Evolutionary conservation across 2,888 invertebrate species (phyloP), one percentile per base, ranked within the genome.

Genomic region (Mermis nigrescens): DNA sequence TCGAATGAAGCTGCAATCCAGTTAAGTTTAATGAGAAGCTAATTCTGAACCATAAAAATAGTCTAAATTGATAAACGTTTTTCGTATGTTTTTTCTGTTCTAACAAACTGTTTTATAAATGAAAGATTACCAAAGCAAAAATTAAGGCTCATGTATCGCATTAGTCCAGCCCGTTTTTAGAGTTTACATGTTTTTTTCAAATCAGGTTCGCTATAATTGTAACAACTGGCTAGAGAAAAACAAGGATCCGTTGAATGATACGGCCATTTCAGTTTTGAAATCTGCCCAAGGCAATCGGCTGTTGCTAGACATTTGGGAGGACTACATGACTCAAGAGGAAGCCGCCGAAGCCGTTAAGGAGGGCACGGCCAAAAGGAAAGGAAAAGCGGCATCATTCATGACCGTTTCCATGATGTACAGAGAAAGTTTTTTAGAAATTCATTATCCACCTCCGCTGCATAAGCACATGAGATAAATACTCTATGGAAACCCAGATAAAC

Each of bases 241-340:
- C 85, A 98, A 98, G 85, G 98, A 98, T 81, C 98, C 98, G 73
- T 81, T 99, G 78, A 99, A 98, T 83, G 95, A 98, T 82, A 92
- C 92, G 64, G 92, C 98, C 66, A 94, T 95, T 69, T 89, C 90
- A 75, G 85, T 91, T 77, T 32, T 55, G 28, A 45, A 52, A 46
- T 56, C 45, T n/a, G n/a, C 66, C 32, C 64, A 64, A 60, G 63
- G 61, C n/a, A 70, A 69, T 65, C 64, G 59, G 12, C 66, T 71
- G 2, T 58, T 71, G 54, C 61, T 63, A 57, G 64, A 63, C 54
- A 64, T 71, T 52, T 71, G 71, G 71, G 63, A 64, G 58, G 68
- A 68, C 61, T 70, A 70, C 63, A 62, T 62, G 53, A 71, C 70
- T n/a, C 70, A 70, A 61, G 70, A 71, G 59, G 70, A 70, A 60